These are phyloP conservation scores for Drosophila niveifrons DNA, from an alignment of 2,888 invertebrate species.

Conservation along the genomic window DNA sequence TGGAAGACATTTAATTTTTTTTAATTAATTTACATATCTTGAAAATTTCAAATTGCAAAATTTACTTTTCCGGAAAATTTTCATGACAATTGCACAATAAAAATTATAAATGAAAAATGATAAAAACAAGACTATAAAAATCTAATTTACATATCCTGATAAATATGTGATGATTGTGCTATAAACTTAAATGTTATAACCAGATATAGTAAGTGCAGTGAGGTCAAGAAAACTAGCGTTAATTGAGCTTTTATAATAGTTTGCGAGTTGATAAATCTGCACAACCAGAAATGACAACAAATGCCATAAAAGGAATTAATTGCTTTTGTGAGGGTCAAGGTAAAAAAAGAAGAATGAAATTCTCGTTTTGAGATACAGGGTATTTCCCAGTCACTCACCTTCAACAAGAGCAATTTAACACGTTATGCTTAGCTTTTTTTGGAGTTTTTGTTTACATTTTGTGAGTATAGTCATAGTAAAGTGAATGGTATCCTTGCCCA, in stretches of 20 bases:
- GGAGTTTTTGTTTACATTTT: conserved; percentile 6
- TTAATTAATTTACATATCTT: neutral
- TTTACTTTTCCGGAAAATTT: neutral
- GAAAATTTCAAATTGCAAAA: neutral
- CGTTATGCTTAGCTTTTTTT: conserved; percentile 8
- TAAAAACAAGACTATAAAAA: neutral
- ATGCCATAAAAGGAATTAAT: neutral
- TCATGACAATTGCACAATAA: neutral
- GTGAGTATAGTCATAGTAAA: conserved; percentile 8
- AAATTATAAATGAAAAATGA: neutral
- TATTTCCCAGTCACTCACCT: conserved; percentile 5
- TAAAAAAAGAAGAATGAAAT: neutral
- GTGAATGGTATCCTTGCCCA: conserved; percentile 44
- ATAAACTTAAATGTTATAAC: neutral
- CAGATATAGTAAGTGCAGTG: no score
- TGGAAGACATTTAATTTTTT: no score
- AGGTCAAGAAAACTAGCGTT: no score
- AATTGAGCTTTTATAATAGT: no score
- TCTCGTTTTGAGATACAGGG: neutral
- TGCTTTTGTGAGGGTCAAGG: neutral
- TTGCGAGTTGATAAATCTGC: neutral
- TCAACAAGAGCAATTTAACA: neutral
- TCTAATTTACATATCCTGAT: neutral
- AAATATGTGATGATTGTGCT: neutral
- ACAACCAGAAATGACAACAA: neutral